phyloP scores from a whole-genome alignment of 2,888 invertebrate genomes.

The Agrypnus murinus region DNA sequence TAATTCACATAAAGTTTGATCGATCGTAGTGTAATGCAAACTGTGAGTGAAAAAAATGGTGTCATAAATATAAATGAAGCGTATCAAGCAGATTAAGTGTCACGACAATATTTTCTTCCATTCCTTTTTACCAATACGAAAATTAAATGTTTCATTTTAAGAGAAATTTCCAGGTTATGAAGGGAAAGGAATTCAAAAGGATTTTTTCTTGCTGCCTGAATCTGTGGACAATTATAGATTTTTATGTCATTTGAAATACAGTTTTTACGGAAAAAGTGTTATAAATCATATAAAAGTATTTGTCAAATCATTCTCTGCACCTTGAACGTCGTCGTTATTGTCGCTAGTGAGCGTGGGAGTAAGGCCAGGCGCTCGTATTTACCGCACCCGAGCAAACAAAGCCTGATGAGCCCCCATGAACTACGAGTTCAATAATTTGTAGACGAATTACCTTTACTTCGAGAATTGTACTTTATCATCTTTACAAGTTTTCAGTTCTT shows the following conservation, averaged over 20 bases:
- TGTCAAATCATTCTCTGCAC: slow-evolving; percentile 48
- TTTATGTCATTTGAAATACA: slow-evolving; percentile 1
- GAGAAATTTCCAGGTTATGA: no score
- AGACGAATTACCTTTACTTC: slow-evolving; percentile 49
- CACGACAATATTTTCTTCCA: no score
- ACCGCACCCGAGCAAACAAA: slow-evolving; percentile 52
- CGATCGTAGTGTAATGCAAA: no score
- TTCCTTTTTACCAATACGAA: no score
- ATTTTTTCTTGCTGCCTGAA: no score
- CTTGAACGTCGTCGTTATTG: slow-evolving; percentile 48
- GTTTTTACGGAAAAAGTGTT: slow-evolving; percentile 3
- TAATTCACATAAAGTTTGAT: no score
- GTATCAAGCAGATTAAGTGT: no score
- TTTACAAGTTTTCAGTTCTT: slow-evolving; percentile 23
- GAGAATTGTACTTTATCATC: slow-evolving; percentile 45
- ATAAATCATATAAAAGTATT: slow-evolving; percentile 50
- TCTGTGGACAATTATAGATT: neutral
- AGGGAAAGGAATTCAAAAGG: no score
- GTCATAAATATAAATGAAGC: no score
- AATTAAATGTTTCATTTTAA: no score
- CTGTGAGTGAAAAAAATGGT: no score
- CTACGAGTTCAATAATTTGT: slow-evolving; percentile 52
- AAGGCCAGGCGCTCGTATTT: slow-evolving; percentile 48
- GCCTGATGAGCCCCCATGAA: slow-evolving; percentile 52
- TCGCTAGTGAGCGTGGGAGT: slow-evolving; percentile 51